Percentiles rank a stretch among this genome's conserved stretches.
These are phyloP conservation scores for Phodopus roborovskii DNA, from an alignment of 2,113 vertebrate species.

Conservation along the genomic window DNA sequence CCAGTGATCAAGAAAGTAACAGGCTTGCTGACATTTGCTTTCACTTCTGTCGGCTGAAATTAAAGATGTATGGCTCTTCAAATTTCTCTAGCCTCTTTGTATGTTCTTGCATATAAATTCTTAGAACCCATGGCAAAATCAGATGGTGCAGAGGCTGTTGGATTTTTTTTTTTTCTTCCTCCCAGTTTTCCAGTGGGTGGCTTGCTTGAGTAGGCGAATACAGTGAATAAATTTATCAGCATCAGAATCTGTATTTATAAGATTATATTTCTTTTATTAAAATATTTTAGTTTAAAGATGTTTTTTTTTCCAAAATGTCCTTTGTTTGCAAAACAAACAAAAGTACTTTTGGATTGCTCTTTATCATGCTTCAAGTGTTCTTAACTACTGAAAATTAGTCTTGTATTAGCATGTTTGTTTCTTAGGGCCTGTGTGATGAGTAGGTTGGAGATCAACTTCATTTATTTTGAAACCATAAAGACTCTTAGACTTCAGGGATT, in stretches of 20 bases:
- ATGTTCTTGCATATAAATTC: constrained; percentile 59
- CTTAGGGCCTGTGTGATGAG: constrained; percentile 3
- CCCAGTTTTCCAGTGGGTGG: constrained; percentile 59
- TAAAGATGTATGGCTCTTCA: not conserved
- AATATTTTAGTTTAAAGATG: constrained; percentile 48
- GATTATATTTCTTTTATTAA: constrained; percentile 59
- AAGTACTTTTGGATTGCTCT: constrained; percentile 35
- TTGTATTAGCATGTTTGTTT: constrained; percentile 13
- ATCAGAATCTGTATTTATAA: constrained; percentile 59
- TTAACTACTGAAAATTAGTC: constrained; percentile 52
- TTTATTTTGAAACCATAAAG: not conserved
- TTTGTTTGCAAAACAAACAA: constrained; percentile 52
- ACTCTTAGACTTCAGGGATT: not conserved
- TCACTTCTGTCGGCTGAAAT: constrained; percentile 25
- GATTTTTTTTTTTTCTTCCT: not conserved
- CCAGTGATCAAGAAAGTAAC: constrained; percentile 38
- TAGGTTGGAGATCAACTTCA: constrained; percentile 30
- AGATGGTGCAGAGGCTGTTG: constrained; percentile 69
- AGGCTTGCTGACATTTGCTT: constrained; percentile 19
- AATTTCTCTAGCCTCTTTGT: not conserved
- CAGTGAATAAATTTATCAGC: constrained; percentile 61
- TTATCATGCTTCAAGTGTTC: constrained; percentile 37
- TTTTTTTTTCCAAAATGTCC: constrained; percentile 62
- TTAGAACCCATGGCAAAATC: constrained; percentile 59
- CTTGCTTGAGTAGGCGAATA: constrained; percentile 55